Base-by-base conservation (phyloP, 2,888 invertebrate species). In the Sisyra nigra region DNA sequence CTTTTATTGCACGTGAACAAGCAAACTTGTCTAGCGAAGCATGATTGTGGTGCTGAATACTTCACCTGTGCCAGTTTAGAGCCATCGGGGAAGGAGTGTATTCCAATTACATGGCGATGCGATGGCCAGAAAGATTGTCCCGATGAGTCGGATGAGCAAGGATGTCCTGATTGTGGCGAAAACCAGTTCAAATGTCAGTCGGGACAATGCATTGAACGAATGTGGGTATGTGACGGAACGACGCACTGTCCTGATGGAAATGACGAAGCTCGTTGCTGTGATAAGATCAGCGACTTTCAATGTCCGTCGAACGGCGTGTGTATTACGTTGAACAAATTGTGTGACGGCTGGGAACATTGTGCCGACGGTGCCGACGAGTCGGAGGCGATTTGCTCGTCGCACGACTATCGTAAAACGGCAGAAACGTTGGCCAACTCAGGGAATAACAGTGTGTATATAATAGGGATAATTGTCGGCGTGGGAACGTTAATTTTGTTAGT, bases 81-180 rank as follows among this genome's bases (percentile, higher is more conserved):
- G 10, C 58, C 58, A 2, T 57, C 67, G 36, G 67, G 65, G 44
- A 72, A 73, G 46, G 77, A 80, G 49, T 81, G 81, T 52, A 78
- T 82, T 48, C 80, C 81, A 0, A 67, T 69, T 1, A 66, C 69
- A 0, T 83, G 81, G 81, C 66, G 74, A 19, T 85, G 84, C 56
- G 89, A 91, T 60, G 82, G 84, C 0, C 81, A 82, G 54, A 69
- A 71, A 42, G 89, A 91, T 60, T 91, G 89, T 59, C 70, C 75
- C 2, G 86, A 87, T 61, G 81, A 80, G 41, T 81, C 84, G 9
- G 91, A 91, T 60, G 86, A 85, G 63, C 65, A 78, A 44, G 69
- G 77, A 49, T 75, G 80, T 62, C 74, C 79, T 7, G 69, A 72
- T n/a, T 88, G 88, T 60, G 63, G 69, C 42, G 61, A 72, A 40